Percentiles rank a stretch among this genome's conserved stretches.
Evolutionary conservation across 2,888 invertebrate genomes (phyloP).

Genomic region (Aphodius sticticus): DNA sequence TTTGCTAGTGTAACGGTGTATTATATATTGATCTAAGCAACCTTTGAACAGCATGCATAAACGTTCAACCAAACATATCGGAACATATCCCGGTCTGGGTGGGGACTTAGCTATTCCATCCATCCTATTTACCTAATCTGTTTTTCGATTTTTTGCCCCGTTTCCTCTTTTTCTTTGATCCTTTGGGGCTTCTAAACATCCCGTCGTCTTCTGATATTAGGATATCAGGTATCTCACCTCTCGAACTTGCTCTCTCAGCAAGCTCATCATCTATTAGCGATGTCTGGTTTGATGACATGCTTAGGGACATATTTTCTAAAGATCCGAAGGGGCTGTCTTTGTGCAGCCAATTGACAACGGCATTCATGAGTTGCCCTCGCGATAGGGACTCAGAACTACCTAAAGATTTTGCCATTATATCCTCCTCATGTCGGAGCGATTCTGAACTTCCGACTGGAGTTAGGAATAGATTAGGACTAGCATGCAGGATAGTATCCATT

Average conservation of each 20-base stretch:
- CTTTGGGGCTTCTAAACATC: constrained; percentile 33
- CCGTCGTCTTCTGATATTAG: constrained; percentile 47
- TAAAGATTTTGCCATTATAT: constrained; percentile 48
- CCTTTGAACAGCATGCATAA: constrained; percentile 43
- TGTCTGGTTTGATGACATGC: constrained; percentile 42
- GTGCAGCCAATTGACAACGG: constrained; percentile 57
- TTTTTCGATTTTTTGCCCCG: constrained; percentile 33
- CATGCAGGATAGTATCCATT: constrained; percentile 52
- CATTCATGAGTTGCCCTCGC: constrained; percentile 53
- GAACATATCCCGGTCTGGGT: constrained; percentile 45
- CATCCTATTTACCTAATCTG: constrained; percentile 46
- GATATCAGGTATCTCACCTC: constrained; percentile 49
- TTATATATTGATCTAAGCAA: constrained; percentile 40
- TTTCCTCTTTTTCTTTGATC: constrained; percentile 28
- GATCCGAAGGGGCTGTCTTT: constrained; percentile 54
- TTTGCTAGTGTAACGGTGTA: constrained; percentile 39
- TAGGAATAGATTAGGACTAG: constrained; percentile 54
- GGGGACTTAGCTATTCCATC: constrained; percentile 36
- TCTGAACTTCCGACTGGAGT: constrained; percentile 49
- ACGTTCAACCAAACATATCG: constrained; percentile 57
- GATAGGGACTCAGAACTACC: constrained; percentile 54
- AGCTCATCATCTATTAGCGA: constrained; percentile 50
- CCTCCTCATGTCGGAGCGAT: constrained; percentile 49
- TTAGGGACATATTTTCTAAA: constrained; percentile 45
- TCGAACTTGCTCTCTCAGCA: constrained; percentile 38